Evolutionary conservation across 2,797 vertebrate genomes (phyloP).

Genomic region (Darevskia mixta): DNA sequence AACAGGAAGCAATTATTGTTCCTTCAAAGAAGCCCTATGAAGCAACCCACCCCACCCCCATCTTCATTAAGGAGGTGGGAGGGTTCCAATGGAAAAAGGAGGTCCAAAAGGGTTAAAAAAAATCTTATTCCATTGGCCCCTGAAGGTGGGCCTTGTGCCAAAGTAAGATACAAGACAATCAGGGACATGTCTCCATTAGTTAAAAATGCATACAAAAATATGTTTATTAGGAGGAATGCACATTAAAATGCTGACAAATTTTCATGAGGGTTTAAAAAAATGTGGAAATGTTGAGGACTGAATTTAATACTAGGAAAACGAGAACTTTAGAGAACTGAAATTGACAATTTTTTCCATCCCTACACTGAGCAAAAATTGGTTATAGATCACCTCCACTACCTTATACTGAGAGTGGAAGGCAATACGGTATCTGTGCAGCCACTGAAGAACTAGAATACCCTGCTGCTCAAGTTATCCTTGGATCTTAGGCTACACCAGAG

Average conservation of each 20-base stretch:
- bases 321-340: no score
- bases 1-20: not conserved
- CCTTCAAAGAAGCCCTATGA: not conserved
- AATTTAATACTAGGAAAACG: no score
- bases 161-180: not conserved
- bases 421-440: not conserved
- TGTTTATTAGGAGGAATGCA: no score
- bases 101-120: not conserved
- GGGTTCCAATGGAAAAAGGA: not conserved
- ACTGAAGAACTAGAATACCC: not conserved
- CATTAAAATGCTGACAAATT: no score
- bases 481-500: not conserved
- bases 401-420: not conserved
- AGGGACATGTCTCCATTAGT: not conserved
- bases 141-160: not conserved
- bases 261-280: no score
- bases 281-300: no score
- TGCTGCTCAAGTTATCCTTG: not conserved
- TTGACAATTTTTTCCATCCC: no score
- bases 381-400: not conserved
- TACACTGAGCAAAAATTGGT: not conserved
- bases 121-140: not conserved
- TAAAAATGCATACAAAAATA: no score
- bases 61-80: not conserved
- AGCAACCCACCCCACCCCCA: not conserved